Evolutionary conservation across 2,888 invertebrate genomes (phyloP).

Genomic region (Protodeltote pygarga): DNA sequence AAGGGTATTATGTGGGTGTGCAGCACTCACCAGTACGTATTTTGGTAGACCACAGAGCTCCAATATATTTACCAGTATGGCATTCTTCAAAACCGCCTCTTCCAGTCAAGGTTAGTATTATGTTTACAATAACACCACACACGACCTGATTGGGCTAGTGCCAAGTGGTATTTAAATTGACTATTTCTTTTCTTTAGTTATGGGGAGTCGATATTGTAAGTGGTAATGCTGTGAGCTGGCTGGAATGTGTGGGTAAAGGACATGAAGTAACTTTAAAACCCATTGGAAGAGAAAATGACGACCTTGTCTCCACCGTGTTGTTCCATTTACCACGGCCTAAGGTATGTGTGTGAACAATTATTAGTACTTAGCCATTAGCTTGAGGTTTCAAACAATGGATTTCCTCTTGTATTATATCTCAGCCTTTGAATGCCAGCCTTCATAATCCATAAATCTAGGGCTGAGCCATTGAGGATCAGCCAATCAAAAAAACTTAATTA

Average conservation of each 20-base stretch:
- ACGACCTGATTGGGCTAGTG: conserved; percentile 31
- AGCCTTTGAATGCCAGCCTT: no score
- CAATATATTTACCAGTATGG: conserved; percentile 84
- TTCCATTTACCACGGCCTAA: conserved; percentile 77
- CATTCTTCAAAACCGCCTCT: conserved; percentile 81
- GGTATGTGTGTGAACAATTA: conserved; percentile 54
- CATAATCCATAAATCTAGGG: no score
- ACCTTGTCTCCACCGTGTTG: conserved; percentile 76
- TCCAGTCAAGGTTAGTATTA: conserved; percentile 80
- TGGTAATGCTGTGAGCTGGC: conserved; percentile 86
- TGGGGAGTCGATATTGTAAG: conserved; percentile 83
- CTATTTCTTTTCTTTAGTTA: conserved; percentile 63
- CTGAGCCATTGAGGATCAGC: no score
- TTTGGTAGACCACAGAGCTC: conserved; percentile 86
- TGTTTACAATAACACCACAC: conserved; percentile 28
- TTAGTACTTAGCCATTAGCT: neutral
- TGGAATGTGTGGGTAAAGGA: conserved; percentile 85
- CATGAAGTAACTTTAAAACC: conserved; percentile 82
- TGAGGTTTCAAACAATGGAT: conserved; percentile 12
- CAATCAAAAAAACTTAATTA: no score
- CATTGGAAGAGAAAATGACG: conserved; percentile 74
- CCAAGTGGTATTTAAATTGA: conserved; percentile 39
- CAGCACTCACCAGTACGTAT: conserved; percentile 83
- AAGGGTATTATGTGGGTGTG: conserved; percentile 82
- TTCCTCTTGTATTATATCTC: no score